Evolutionary conservation across 2,888 invertebrate species (phyloP).

Genomic region (Diaphora mendica): DNA sequence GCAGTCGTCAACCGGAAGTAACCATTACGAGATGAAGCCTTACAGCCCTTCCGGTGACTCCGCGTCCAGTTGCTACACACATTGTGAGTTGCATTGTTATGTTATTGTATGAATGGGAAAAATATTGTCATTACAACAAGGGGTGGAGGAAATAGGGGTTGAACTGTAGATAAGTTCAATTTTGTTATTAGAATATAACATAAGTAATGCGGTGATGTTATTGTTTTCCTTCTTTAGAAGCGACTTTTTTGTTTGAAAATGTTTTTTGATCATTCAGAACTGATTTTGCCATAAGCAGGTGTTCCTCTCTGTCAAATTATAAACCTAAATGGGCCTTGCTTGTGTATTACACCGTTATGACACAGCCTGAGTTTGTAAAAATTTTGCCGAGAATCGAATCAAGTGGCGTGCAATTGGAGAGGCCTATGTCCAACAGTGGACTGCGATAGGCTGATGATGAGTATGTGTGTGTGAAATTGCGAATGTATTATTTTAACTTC

Average conservation of each 20-base stretch:
- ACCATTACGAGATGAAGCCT: constrained; percentile 83
- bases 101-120: constrained; percentile 7
- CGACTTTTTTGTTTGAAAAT: not conserved
- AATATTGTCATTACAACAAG: constrained; percentile 5
- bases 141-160: constrained; percentile 6
- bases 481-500: too few relatives aligned
- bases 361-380: too few relatives aligned
- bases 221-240: not conserved
- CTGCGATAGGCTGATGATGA: too few relatives aligned
- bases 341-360: too few relatives aligned
- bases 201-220: not conserved
- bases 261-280: too few relatives aligned
- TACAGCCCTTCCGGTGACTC: constrained; percentile 82
- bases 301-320: too few relatives aligned
- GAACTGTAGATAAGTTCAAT: not conserved
- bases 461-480: too few relatives aligned
- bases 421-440: too few relatives aligned
- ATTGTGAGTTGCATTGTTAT: constrained; percentile 66
- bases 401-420: too few relatives aligned
- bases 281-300: too few relatives aligned
- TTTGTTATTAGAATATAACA: constrained; percentile 8
- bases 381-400: too few relatives aligned
- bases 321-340: too few relatives aligned
- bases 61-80: constrained; percentile 80
- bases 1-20: constrained; percentile 74